Evolutionary conservation across 2,888 invertebrate species (phyloP).

Genomic region (Osmoderma eremita): DNA sequence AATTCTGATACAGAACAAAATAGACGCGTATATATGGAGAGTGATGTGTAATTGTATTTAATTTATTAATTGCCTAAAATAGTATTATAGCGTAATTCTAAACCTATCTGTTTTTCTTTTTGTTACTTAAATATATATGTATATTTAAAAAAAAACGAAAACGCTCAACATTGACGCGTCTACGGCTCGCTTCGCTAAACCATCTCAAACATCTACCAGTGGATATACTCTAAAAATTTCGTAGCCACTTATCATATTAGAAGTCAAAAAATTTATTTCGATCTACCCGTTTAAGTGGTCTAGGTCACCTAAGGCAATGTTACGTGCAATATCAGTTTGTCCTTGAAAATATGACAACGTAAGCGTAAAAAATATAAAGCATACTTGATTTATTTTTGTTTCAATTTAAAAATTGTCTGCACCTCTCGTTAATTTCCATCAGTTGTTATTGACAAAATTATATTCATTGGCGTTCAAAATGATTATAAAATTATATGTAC

Average conservation of each 20-base stretch:
- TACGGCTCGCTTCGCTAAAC: too few relatives aligned
- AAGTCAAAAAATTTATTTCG: conserved; percentile 29
- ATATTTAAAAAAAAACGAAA: too few relatives aligned
- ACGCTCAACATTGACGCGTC: too few relatives aligned
- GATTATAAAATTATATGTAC: too few relatives aligned
- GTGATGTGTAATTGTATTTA: conserved; percentile 40
- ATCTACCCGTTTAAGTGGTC: conserved; percentile 34
- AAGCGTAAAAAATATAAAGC: conserved; percentile 21
- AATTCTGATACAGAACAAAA: conserved; percentile 40
- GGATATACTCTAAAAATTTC: conserved; percentile 9
- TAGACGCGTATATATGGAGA: conserved; percentile 39
- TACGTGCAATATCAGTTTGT: conserved; percentile 31
- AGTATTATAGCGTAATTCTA: background rate
- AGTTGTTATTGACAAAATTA: too few relatives aligned
- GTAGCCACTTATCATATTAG: conserved; percentile 30
- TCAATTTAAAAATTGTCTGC: background rate
- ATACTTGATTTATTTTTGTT: conserved; percentile 21
- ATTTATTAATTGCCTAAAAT: conserved; percentile 31
- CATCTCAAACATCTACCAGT: too few relatives aligned
- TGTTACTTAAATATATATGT: conserved; percentile 9
- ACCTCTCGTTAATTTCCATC: too few relatives aligned
- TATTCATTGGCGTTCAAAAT: too few relatives aligned
- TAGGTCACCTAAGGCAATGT: conserved; percentile 35
- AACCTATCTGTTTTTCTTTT: background rate
- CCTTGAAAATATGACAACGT: conserved; percentile 16